Evolutionary conservation across 2,797 vertebrate genomes (phyloP).

Genomic region (Peromyscus nudipes): DNA sequence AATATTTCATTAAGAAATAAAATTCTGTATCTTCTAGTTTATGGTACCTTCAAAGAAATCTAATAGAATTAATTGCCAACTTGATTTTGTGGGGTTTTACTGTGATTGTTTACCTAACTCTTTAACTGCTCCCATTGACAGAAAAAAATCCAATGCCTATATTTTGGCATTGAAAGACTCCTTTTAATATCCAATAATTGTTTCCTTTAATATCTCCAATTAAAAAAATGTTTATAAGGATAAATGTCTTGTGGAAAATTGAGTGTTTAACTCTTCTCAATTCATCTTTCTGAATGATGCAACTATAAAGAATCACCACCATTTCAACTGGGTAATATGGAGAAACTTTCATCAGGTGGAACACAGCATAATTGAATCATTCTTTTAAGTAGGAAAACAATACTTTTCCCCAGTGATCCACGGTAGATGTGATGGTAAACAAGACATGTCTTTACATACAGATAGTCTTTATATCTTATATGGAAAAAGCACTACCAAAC

Average conservation of each 20-base stretch:
- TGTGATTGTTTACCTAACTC: slow-evolving; percentile 45
- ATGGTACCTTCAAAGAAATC: slow-evolving; percentile 51
- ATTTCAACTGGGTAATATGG: not conserved
- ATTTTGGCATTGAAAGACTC: slow-evolving; percentile 58
- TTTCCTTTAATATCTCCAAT: slow-evolving; percentile 71
- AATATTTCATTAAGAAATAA: slow-evolving; percentile 65
- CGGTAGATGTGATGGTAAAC: not conserved
- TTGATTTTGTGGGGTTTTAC: slow-evolving; percentile 55
- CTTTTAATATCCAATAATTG: slow-evolving; percentile 68
- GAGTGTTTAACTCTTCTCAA: slow-evolving; percentile 39
- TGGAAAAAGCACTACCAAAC: not conserved
- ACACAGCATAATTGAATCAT: not conserved
- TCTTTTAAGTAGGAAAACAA: not conserved
- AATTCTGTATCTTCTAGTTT: slow-evolving; percentile 49
- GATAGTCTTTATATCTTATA: not conserved
- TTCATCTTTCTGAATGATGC: slow-evolving; percentile 47
- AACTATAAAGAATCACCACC: not conserved
- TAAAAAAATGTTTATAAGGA: slow-evolving; percentile 44
- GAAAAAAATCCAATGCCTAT: slow-evolving; percentile 65
- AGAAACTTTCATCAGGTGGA: not conserved
- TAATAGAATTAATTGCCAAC: slow-evolving; percentile 63
- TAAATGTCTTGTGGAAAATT: slow-evolving; percentile 55
- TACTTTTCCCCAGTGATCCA: not conserved
- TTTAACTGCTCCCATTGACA: slow-evolving; percentile 65
- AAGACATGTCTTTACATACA: not conserved